Evolutionary conservation across 2,888 invertebrate species (phyloP).

Genomic region (Dyspetes luteomarginatus): DNA sequence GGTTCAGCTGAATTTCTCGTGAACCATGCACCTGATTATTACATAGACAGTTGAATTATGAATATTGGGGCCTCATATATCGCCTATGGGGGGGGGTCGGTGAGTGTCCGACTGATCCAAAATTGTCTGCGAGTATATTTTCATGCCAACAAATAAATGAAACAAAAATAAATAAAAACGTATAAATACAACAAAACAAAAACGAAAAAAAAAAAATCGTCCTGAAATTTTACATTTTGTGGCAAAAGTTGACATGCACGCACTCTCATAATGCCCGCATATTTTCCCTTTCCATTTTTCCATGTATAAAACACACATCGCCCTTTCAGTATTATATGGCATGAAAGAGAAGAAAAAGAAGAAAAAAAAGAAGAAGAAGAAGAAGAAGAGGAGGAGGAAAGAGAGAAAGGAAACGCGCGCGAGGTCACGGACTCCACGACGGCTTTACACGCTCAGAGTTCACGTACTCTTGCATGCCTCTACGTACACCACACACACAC

Average conservation of each 20-base stretch:
- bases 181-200: not conserved
- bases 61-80: too few relatives aligned
- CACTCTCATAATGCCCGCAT: conserved; percentile 18
- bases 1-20: too few relatives aligned
- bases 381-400: conserved; percentile 18
- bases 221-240: conserved; percentile 10
- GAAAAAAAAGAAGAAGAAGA: conserved; percentile 13
- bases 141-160: too few relatives aligned
- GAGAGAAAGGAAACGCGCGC: conserved; percentile 71
- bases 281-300: conserved; percentile 4
- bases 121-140: too few relatives aligned
- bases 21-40: too few relatives aligned
- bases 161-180: not conserved
- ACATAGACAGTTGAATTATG: too few relatives aligned
- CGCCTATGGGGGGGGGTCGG: too few relatives aligned
- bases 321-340: conserved; percentile 18
- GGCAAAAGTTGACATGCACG: conserved; percentile 1
- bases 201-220: not conserved
- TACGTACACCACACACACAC: conserved; percentile 7
- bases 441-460: conserved; percentile 55
- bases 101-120: too few relatives aligned
- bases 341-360: not conserved
- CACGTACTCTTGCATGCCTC: conserved; percentile 43
- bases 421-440: conserved; percentile 74
- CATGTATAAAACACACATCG: conserved; percentile 33